phyloP scores from a whole-genome alignment of 2,113 vertebrate species.

The Tragulus kanchil region DNA sequence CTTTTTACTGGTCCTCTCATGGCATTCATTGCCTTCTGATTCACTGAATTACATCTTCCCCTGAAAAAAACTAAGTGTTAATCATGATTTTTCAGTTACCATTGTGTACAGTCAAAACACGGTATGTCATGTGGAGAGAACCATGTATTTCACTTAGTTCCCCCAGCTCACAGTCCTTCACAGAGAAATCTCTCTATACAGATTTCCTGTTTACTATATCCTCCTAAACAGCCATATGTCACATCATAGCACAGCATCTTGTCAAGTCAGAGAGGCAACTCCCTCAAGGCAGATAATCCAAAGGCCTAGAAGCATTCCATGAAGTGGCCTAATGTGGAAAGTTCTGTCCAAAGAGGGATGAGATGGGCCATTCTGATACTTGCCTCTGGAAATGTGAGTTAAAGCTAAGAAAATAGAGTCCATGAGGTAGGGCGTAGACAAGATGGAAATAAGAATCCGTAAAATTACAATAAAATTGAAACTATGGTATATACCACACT shows the following conservation, averaged over 20 bases:
- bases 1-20: conserved; percentile 86
- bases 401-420: neutral
- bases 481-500: neutral
- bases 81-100: conserved; percentile 63
- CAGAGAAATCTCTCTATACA: neutral
- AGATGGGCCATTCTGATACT: neutral
- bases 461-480: conserved; percentile 5
- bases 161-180: neutral
- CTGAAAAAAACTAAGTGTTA: conserved; percentile 85
- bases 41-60: conserved; percentile 76
- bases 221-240: neutral
- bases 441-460: neutral
- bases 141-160: neutral
- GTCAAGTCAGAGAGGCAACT: neutral
- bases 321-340: neutral
- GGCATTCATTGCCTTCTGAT: conserved; percentile 80
- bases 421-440: neutral
- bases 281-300: neutral
- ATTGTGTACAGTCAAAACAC: conserved; percentile 33
- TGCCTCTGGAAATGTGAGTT: neutral
- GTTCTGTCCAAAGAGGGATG: neutral
- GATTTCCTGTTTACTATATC: neutral
- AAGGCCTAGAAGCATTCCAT: neutral
- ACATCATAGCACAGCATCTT: neutral
- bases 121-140: neutral